Evolutionary conservation across 2,888 invertebrate species (phyloP), one percentile per base, ranked within the genome.

Genomic region (Augochlorella aurata): DNA sequence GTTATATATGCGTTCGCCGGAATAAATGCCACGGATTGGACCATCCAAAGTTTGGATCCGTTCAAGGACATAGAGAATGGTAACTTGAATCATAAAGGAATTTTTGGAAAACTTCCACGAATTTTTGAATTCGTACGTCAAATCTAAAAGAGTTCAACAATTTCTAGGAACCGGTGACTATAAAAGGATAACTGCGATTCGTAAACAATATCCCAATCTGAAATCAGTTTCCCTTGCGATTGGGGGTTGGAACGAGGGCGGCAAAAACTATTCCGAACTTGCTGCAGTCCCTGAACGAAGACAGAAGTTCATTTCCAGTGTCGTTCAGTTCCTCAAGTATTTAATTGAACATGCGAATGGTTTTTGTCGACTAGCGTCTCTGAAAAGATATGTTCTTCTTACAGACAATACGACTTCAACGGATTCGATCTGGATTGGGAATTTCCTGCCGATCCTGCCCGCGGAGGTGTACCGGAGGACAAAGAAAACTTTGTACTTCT

Each of bases 201-300:
- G 96, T 88, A 92, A 95, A 68, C 94, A 94, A 16, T 95, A 97
- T 93, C 97, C 97, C 0, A 96, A 96, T 89, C 92, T 98, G 66
- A 94, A 95, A 91, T 2, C 24, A 16, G 95, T 97, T 7, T 95
- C 96, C 3, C 92, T 98, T 16, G 98, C 97, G 0, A 97, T 98
- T 58, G 98, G 98, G 0, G 98, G 98, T 0, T 98, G 98, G 98
- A 98, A 98, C 92, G 98, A 98, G 92, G 98, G 98, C 0, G 98
- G 98, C 0, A 92, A 94, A 7, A 96, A 96, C 87, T 97, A 96
- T 92, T 97, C 97, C 21, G 94, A 94, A 58, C 94, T 98, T 94
- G 97, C 96, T 0, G 95, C 96, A 3, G 95, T 95, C 70, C 94
- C 95, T 0, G 94, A 95, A 21, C 94, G 95, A 71, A 95, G 98